Evolutionary conservation across 2,113 vertebrate species (phyloP).

Genomic region (Procavia capensis): DNA sequence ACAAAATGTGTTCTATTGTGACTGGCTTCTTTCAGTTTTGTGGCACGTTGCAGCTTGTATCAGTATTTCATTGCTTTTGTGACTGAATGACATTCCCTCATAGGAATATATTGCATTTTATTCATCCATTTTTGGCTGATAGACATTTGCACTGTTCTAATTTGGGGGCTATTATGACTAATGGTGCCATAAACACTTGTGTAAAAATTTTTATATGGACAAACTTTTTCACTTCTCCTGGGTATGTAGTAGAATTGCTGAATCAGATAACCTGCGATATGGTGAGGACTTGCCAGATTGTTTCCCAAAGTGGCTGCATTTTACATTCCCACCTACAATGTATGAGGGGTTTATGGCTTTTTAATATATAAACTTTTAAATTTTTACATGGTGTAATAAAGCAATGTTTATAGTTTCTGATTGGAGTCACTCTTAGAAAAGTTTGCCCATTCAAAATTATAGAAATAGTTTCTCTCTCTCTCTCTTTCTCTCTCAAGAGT

Average conservation of each 20-base stretch:
- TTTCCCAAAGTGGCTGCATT: neutral
- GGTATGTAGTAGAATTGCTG: neutral
- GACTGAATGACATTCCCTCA: neutral
- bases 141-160: too few relatives aligned
- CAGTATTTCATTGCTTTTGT: neutral
- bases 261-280: neutral
- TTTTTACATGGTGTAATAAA: constrained; percentile 19
- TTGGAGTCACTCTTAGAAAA: constrained; percentile 4
- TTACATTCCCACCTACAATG: neutral
- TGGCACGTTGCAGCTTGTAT: neutral
- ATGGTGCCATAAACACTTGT: too few relatives aligned
- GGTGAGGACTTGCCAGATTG: neutral
- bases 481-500: too few relatives aligned
- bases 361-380: neutral
- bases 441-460: neutral
- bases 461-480: neutral
- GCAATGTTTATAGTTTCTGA: neutral
- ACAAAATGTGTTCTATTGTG: too few relatives aligned
- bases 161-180: too few relatives aligned
- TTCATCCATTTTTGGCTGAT: too few relatives aligned
- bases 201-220: too few relatives aligned
- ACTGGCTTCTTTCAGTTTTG: too few relatives aligned
- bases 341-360: neutral
- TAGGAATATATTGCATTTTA: too few relatives aligned
- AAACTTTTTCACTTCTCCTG: too few relatives aligned